A percentile compares a stretch with the other conserved stretches of the same genome.
These are phyloP conservation scores for Panzeria rudis DNA, from an alignment of 2,888 invertebrate genomes.

Conservation along the genomic window DNA sequence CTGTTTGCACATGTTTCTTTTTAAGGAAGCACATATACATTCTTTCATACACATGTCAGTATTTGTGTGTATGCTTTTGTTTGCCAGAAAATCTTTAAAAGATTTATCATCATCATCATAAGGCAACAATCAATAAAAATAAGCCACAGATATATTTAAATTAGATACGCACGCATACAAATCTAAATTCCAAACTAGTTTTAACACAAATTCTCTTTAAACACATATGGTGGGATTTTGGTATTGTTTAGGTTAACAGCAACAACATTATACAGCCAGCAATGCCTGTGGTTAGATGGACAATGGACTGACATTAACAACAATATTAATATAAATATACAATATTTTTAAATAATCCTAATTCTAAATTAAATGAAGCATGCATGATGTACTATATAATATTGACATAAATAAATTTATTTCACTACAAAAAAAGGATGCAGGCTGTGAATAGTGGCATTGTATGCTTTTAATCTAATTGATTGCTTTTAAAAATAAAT, in stretches of 20 bases:
- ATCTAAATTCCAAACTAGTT: slow-evolving; percentile 7
- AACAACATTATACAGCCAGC: background rate
- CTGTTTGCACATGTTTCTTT: slow-evolving; percentile 3
- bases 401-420: slow-evolving; percentile 42
- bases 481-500: background rate
- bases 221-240: background rate
- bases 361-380: slow-evolving; percentile 55
- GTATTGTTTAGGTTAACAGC: slow-evolving; percentile 11
- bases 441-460: background rate
- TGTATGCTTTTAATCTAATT: background rate
- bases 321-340: slow-evolving; percentile 33
- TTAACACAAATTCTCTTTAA: background rate
- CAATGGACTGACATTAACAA: slow-evolving; percentile 2
- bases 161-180: slow-evolving; percentile 1
- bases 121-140: slow-evolving; percentile 62
- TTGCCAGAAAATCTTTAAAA: slow-evolving; percentile 25
- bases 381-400: slow-evolving; percentile 29
- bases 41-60: background rate
- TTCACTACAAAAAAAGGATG: background rate
- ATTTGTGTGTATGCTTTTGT: background rate
- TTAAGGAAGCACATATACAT: background rate
- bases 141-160: slow-evolving; percentile 39
- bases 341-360: slow-evolving; percentile 43
- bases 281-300: background rate
- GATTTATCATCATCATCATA: slow-evolving; percentile 52